Conservation (phyloP, 2,888 invertebrate species). For the Anoncus sp. region DNA sequence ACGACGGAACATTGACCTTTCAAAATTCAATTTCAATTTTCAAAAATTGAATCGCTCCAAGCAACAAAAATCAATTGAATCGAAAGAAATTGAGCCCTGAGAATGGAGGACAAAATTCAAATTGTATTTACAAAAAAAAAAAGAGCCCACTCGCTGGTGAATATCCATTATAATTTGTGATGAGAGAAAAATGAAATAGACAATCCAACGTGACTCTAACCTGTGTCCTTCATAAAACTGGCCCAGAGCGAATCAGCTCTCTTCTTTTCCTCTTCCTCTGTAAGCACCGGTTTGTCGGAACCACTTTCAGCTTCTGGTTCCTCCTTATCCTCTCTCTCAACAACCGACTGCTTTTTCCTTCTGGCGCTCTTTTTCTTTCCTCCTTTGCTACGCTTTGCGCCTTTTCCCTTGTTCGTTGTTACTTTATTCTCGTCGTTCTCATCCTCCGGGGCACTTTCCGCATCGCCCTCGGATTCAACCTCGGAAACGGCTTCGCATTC, state of each 20-base stretch:
- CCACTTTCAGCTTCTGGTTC: conserved; percentile 74
- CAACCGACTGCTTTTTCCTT: conserved; percentile 49
- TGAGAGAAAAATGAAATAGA: not conserved
- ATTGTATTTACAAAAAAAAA: too few relatives aligned
- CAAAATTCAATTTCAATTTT: too few relatives aligned
- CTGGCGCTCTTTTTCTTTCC: conserved; percentile 69
- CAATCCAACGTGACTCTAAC: conserved; percentile 72
- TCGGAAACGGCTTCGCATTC: conserved; percentile 87
- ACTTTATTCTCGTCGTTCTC: conserved; percentile 81
- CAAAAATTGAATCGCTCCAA: not conserved
- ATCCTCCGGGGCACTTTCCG: conserved; percentile 86
- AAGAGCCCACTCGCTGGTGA: too few relatives aligned
- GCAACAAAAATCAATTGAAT: too few relatives aligned
- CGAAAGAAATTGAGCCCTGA: too few relatives aligned
- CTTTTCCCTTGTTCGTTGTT: conserved; percentile 68
- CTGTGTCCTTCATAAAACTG: conserved; percentile 90
- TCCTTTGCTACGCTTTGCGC: conserved; percentile 71
- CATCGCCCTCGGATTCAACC: conserved; percentile 87
- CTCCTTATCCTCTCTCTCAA: conserved; percentile 72
- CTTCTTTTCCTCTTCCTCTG: conserved; percentile 88
- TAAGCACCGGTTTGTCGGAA: conserved; percentile 73
- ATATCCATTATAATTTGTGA: not conserved
- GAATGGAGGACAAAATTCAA: too few relatives aligned
- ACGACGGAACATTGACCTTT: too few relatives aligned
- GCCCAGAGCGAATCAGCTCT: conserved; percentile 92